Evolutionary conservation across 2,888 invertebrate genomes (phyloP), one percentile per base, ranked within the genome.

Genomic region (Rhopalosiphum nymphaeae): DNA sequence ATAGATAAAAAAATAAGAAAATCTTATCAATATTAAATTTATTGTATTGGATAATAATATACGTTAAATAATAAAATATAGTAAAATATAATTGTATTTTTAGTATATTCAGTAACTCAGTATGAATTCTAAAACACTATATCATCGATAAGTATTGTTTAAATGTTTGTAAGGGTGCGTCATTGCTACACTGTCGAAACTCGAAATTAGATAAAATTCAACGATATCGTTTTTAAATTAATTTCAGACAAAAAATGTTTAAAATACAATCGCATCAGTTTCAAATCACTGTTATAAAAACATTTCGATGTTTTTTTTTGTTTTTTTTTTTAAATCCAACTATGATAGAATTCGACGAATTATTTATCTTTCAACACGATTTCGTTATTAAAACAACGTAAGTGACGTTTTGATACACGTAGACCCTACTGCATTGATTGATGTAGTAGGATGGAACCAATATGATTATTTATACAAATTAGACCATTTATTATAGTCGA

Each of bases 391-490:
- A 78, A 78, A 36, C 29, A 42, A 92, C 36, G 42, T 87, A 61
- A 87, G 61, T 67, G 61, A 92, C 87, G 87, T 67, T 87, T 92
- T 87, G 16, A 29, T 87, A 49, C 49, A 61, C 16, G 29, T 49
- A 67, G 36, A n/a, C n/a, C 2, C 16, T n/a, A 3, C 7, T n/a
- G 7, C 7, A 78, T 85, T 42, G 46, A 4, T 21, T 5, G 44
- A 10, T 36, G n/a, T 7, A 36, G 36, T 78, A 78, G 29, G 29
- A 29, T 9, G n/a, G 36, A 49, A 87, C 29, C 67, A 92, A 92
- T 88, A 49, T 29, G 29, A 49, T 49, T 36, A 46, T 92, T 86
- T 46, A 16, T 87, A 92, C 57, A 67, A 92, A 87, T 53, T 87
- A 87, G 36, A 67, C 67, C 42, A 49, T 87, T 57, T 13, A 13